Evolutionary conservation across 2,113 vertebrate genomes (phyloP).

Genomic region (Sorex fumeus): DNA sequence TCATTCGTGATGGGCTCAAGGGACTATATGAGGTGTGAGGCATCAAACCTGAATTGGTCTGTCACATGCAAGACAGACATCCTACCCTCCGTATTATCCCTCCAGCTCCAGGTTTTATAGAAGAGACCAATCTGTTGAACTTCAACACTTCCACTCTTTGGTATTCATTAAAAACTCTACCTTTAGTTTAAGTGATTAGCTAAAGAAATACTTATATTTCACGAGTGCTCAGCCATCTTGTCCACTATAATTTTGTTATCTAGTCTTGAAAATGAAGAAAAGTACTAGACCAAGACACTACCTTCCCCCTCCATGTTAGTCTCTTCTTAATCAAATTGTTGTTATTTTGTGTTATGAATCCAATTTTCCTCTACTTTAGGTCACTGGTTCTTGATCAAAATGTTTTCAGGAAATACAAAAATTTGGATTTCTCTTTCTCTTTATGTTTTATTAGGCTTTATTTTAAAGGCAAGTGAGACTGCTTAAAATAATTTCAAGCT

Average conservation of each 20-base stretch:
- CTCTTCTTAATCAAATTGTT: slow-evolving; percentile 37
- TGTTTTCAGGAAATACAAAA: slow-evolving; percentile 58
- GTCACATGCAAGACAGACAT: too few species aligned
- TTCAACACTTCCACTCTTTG: not conserved
- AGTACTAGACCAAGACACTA: not conserved
- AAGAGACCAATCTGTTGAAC: not conserved
- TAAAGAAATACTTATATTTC: slow-evolving; percentile 40
- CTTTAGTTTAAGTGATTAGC: slow-evolving; percentile 43
- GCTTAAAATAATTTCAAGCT: slow-evolving; percentile 79
- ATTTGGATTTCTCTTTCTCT: slow-evolving; percentile 47
- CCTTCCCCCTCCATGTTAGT: not conserved
- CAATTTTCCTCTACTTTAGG: slow-evolving; percentile 43
- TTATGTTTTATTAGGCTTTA: slow-evolving; percentile 76
- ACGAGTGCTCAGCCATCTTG: not conserved
- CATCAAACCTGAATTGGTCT: too few species aligned
- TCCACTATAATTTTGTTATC: slow-evolving; percentile 55
- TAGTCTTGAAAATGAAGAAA: not conserved
- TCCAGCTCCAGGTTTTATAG: not conserved
- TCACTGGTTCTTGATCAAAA: slow-evolving; percentile 14
- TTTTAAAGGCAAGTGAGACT: slow-evolving; percentile 83
- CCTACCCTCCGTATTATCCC: too few species aligned
- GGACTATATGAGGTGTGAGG: too few species aligned
- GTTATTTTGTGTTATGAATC: slow-evolving; percentile 45
- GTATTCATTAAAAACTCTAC: slow-evolving; percentile 12
- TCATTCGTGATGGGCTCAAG: too few species aligned